Conservation (phyloP, 2,888 invertebrate genomes). For the Rugalucina vietnamica region DNA sequence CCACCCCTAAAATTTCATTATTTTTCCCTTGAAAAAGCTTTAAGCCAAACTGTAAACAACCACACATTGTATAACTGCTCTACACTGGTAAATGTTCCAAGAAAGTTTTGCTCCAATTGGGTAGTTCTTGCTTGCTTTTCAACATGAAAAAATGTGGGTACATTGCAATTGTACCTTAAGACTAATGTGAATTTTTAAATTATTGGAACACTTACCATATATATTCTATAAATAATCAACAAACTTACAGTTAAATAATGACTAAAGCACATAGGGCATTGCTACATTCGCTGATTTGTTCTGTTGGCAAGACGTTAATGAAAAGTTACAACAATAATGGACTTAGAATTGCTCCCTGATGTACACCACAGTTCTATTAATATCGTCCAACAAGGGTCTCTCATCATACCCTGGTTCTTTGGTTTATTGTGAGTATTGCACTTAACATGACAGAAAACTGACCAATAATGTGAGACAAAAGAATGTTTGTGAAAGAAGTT, state of each 20-base stretch:
- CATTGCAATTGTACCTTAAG: no score
- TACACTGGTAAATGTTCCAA: neutral
- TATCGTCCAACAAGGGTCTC: neutral
- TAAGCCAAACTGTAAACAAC: constrained; percentile 2
- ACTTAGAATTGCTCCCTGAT: neutral
- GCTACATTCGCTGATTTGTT: neutral
- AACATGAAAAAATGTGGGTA: no score
- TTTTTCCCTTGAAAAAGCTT: no score
- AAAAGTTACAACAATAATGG: neutral
- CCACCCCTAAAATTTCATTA: no score
- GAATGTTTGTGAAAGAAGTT: no score
- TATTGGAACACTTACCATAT: neutral
- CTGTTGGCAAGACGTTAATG: neutral
- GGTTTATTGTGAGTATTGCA: constrained; percentile 3
- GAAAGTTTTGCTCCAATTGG: no score
- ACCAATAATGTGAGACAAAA: no score
- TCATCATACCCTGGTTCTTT: neutral
- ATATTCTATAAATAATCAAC: constrained; percentile 8
- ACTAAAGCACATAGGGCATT: neutral
- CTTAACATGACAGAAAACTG: neutral
- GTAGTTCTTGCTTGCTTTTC: no score
- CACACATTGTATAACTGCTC: neutral
- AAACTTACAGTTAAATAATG: constrained; percentile 10
- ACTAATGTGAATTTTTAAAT: no score
- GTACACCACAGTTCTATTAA: neutral